These are phyloP conservation scores for Pristionchus japonicus DNA, from an alignment of 2,888 invertebrate genomes.

Conservation along the genomic window DNA sequence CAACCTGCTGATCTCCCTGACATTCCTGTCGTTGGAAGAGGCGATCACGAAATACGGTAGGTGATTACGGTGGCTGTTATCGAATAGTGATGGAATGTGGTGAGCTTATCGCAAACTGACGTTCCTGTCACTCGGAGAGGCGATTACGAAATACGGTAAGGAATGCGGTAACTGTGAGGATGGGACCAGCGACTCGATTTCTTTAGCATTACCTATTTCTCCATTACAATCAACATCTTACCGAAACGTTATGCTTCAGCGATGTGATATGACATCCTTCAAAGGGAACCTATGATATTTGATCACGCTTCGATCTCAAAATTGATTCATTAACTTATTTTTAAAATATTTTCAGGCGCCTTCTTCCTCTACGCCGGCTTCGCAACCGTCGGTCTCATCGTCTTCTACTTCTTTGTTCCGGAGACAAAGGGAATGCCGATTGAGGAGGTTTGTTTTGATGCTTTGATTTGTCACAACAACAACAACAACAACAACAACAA, in stretches of 20 bases:
- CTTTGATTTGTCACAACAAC: background rate
- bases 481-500: background rate
- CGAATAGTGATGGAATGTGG: too few species aligned
- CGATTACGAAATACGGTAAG: conserved; percentile 67
- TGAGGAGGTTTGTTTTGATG: conserved; percentile 76
- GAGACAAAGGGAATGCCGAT: conserved; percentile 78
- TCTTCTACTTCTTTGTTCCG: conserved; percentile 77
- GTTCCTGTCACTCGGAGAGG: conserved; percentile 76
- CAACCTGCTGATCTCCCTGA: conserved; percentile 79
- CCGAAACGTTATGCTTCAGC: too few species aligned
- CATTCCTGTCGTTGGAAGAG: conserved; percentile 77
- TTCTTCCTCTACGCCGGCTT: conserved; percentile 79
- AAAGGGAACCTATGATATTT: too few species aligned
- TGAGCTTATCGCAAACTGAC: too few species aligned
- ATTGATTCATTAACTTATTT: too few species aligned
- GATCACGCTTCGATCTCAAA: too few species aligned
- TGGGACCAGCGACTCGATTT: too few species aligned
- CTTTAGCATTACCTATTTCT: too few species aligned
- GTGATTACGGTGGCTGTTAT: conserved; percentile 28
- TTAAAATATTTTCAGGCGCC: conserved; percentile 75
- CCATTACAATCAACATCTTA: too few species aligned
- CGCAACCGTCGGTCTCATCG: conserved; percentile 76
- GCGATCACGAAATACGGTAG: conserved; percentile 68
- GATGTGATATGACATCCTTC: too few species aligned
- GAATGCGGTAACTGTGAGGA: too few species aligned